Percentiles rank a stretch among this genome's conserved stretches.
Conservation (phyloP, 2,888 invertebrate species). For the Sclerodermus sp. region DNA sequence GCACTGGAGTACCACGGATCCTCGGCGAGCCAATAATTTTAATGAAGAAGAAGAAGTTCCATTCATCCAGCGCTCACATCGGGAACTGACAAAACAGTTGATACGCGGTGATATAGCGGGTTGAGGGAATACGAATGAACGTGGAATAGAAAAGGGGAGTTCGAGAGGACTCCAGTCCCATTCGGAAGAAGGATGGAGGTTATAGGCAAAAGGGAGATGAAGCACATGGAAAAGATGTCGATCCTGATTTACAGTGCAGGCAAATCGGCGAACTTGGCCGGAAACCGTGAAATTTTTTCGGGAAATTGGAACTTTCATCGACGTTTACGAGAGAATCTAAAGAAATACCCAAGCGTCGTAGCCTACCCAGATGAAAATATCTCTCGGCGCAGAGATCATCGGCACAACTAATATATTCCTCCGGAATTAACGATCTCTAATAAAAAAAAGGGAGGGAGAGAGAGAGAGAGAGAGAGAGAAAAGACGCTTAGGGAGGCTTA, state of each 20-base stretch:
- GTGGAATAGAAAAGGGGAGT: slow-evolving; percentile 25
- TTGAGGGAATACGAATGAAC: slow-evolving; percentile 44
- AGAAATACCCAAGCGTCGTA: no score
- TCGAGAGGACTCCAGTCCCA: slow-evolving; percentile 12
- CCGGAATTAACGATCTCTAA: no score
- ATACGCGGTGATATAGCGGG: slow-evolving; percentile 48
- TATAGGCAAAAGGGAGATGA: background rate
- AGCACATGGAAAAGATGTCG: slow-evolving; percentile 38
- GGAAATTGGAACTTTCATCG: slow-evolving; percentile 28
- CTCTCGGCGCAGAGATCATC: no score
- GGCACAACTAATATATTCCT: no score
- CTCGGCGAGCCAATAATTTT: slow-evolving; percentile 26
- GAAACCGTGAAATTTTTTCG: slow-evolving; percentile 32
- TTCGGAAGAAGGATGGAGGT: background rate
- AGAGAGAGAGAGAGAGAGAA: no score
- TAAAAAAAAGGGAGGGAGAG: no score
- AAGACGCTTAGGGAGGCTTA: no score
- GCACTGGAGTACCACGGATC: no score
- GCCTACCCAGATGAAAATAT: no score
- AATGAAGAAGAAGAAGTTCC: slow-evolving; percentile 46
- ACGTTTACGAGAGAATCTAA: slow-evolving; percentile 4
- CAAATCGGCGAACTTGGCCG: slow-evolving; percentile 40
- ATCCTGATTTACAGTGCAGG: slow-evolving; percentile 47
- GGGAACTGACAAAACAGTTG: slow-evolving; percentile 56
- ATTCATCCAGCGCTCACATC: slow-evolving; percentile 41